Conservation (phyloP, 2,888 invertebrate genomes). For the Ormyrus pomaceus region DNA sequence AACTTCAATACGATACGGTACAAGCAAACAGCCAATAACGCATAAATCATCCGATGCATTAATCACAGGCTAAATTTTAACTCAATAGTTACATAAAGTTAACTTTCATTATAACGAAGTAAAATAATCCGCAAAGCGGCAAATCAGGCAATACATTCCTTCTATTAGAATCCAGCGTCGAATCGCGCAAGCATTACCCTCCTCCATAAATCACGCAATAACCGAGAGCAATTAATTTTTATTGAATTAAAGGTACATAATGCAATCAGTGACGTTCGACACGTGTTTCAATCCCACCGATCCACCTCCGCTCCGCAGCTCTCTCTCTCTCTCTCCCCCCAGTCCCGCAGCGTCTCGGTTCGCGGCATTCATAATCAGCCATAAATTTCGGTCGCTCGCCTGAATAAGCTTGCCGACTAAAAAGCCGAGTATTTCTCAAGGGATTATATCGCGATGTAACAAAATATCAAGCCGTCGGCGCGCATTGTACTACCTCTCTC, state of each 20-base stretch:
- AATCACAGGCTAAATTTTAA: neutral
- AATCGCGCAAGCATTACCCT: constrained; percentile 4
- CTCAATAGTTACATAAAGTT: neutral
- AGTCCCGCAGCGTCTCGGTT: constrained; percentile 5
- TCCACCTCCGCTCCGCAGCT: neutral
- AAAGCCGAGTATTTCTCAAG: constrained; percentile 50
- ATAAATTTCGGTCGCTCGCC: constrained; percentile 43
- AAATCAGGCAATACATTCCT: constrained; percentile 17
- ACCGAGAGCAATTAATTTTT: constrained; percentile 46
- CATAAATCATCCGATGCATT: too few relatives aligned
- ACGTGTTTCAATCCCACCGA: constrained; percentile 52
- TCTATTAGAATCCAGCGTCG: constrained; percentile 23
- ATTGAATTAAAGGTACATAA: constrained; percentile 45
- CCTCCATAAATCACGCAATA: constrained; percentile 21
- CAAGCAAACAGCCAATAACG: too few relatives aligned
- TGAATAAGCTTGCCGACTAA: constrained; percentile 37
- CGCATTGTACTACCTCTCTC: constrained; percentile 28
- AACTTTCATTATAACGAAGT: neutral
- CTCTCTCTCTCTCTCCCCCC: too few relatives aligned
- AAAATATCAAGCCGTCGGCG: constrained; percentile 51
- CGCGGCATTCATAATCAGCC: constrained; percentile 51
- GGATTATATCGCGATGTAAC: constrained; percentile 51
- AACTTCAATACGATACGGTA: too few relatives aligned
- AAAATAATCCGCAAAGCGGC: constrained; percentile 6
- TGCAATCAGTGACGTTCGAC: constrained; percentile 52